Base-by-base conservation (phyloP, 2,888 invertebrate genomes). In the Meiosimyza platycephala region DNA sequence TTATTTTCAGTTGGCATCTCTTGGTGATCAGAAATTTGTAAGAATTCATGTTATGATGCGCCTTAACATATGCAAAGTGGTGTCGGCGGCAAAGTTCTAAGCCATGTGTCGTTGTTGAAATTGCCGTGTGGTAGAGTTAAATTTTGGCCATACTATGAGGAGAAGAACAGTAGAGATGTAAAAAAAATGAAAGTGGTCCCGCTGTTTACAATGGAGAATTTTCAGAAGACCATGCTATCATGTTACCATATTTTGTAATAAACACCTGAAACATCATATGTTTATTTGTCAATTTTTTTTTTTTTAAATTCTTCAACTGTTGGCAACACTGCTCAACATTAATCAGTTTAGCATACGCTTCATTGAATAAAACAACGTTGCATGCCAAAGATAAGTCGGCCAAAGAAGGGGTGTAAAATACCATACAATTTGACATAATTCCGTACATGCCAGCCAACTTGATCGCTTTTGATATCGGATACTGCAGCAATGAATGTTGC, bases 11-110 rank as follows among this genome's bases (percentile, higher is more conserved):
- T 40, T 40, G 40, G 40, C 9, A 9, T 40, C 2, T 40, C 9
- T 6, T 40, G 40, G 9, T 62, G 70, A 63, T 40, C 52, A 54
- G 62, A 70, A 70, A 70, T 70, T 70, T 70, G 70, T 63, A 51
- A 50, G 63, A 63, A 63, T 7, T 54, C 62, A 47, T 70, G 70
- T 70, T 63, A 47, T 62, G 70, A 62, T 62, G 63, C 70, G 63
- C 70, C 70, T 16, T 48, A 63, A 54, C 70, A 62, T 70, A 70
- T 70, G 70, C 70, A 70, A 70, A 70, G 70, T 62, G 70, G 51
- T 51, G 57, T n/a, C 51, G 59, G 60, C 75, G 72, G 72, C 72
- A 52, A 59, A 75, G 47, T 68, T 75, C 75, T 75, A 64, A 71
- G 48, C 40, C 63, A 54, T 52, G 54, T 63, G 62, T 62, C 63